Evolutionary conservation across 2,113 vertebrate genomes (phyloP), one percentile per base, ranked within the genome.

Genomic region (Scatophagus argus): DNA sequence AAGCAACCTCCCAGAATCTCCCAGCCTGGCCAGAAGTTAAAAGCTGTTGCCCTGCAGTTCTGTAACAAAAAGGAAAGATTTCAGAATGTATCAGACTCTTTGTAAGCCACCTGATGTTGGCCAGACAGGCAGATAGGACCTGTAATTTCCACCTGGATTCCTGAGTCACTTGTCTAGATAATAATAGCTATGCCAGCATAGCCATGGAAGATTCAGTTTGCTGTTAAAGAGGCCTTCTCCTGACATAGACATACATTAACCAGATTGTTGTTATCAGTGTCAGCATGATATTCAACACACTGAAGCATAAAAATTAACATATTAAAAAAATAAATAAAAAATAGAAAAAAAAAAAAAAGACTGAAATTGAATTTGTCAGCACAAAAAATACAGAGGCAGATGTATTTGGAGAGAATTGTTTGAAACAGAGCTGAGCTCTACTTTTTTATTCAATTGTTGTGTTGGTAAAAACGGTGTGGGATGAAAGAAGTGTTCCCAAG

Each of bases 401-500:
- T 38, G 21, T 49, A 59, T 39, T 38, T 61, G n/a, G 66, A 58
- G 23, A 54, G 41, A 32, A 66, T 25, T 25, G 44, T 68, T 77
- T 64, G n/a, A 75, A 83, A 62, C 59, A 63, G 13, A 72, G 65
- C 68, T 27, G 46, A 81, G 67, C 63, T 44, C 59, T 34, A 60
- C 60, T 77, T 67, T 67, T 17, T 46, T 88, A 82, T 88, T 79
- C 72, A 88, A 89, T 81, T 73, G 78, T 71, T 68, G 61, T 73
- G 63, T 66, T 66, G 68, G 73, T 82, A 62, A 85, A 84, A 88
- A 81, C 71, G 72, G 81, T 76, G 66, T 56, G 46, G 54, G 61
- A 69, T 79, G n/a, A 74, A 81, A 72, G 68, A 89, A 83, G 86
- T 81, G 83, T 74, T 88, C 74, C 77, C n/a, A 38, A 8, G 61